Percentiles rank a stretch among this genome's conserved stretches.
These are phyloP conservation scores for Drosophila bocki DNA, from an alignment of 1,140 invertebrate species.

Conservation along the genomic window DNA sequence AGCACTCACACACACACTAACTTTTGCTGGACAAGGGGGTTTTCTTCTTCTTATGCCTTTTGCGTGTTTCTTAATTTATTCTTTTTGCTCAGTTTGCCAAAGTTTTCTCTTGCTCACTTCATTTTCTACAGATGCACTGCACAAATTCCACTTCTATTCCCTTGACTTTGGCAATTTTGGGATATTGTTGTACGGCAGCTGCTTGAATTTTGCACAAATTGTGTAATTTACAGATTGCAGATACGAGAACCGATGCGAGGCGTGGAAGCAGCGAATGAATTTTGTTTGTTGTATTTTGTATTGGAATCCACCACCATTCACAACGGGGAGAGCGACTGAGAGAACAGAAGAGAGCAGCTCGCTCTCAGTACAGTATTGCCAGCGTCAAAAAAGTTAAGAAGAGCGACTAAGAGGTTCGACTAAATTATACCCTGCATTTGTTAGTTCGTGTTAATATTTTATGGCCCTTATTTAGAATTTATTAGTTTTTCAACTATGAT, in stretches of 20 bases:
- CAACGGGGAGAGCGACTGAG: slow-evolving; percentile 26
- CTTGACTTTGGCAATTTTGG: slow-evolving; percentile 64
- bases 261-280: slow-evolving; percentile 55
- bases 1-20: slow-evolving; percentile 43
- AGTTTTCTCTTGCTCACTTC: slow-evolving; percentile 11
- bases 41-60: slow-evolving; percentile 30
- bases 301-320: slow-evolving; percentile 67
- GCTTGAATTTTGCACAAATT: slow-evolving; percentile 69
- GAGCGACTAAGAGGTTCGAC: neutral
- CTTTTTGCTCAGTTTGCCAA: slow-evolving; percentile 30
- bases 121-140: slow-evolving; percentile 28
- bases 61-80: slow-evolving; percentile 26
- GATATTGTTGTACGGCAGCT: slow-evolving; percentile 26
- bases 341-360: slow-evolving; percentile 5
- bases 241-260: slow-evolving; percentile 54
- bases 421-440: neutral
- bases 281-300: slow-evolving; percentile 67
- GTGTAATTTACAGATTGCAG: slow-evolving; percentile 77
- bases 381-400: slow-evolving; percentile 24
- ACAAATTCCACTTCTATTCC: slow-evolving; percentile 2
- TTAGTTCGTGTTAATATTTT: neutral
- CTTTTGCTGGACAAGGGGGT: slow-evolving; percentile 14
- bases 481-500: neutral
- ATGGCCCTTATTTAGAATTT: neutral
- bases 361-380: slow-evolving; percentile 52